These are phyloP conservation scores for Antitype chi DNA, from an alignment of 2,888 invertebrate genomes.

Conservation along the genomic window DNA sequence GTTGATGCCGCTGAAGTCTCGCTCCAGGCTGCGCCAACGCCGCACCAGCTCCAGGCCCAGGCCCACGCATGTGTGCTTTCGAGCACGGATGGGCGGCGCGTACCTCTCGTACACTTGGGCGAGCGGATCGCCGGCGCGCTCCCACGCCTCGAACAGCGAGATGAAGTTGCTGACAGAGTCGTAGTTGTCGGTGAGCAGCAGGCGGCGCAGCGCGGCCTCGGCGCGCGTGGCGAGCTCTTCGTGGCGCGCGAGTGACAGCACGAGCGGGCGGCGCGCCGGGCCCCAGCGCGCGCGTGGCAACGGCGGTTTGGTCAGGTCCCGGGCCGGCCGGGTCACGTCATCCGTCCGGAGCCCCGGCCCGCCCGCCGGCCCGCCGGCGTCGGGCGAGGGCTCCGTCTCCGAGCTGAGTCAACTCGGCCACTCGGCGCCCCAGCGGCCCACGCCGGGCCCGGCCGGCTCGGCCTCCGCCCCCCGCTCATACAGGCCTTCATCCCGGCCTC, in stretches of 20 bases:
- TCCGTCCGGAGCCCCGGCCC: conserved; percentile 78
- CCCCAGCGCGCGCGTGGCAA: conserved; percentile 92
- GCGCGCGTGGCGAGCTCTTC: conserved; percentile 95
- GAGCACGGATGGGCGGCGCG: conserved; percentile 94
- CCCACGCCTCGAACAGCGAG: conserved; percentile 92
- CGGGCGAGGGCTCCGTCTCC: conserved; percentile 77
- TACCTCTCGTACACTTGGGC: conserved; percentile 94
- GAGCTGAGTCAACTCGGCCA: conserved; percentile 99
- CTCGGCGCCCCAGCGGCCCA: conserved; percentile 97
- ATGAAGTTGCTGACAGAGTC: conserved; percentile 97
- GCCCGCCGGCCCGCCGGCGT: conserved; percentile 76
- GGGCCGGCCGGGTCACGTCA: conserved; percentile 78
- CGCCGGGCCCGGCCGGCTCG: conserved; percentile 92
- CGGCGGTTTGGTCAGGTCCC: conserved; percentile 92
- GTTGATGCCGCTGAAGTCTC: conserved; percentile 92
- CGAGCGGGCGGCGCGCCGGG: conserved; percentile 71
- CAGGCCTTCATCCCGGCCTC: conserved; percentile 77
- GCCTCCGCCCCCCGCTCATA: conserved; percentile 86
- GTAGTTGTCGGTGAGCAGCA: conserved; percentile 96
- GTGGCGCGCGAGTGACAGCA: conserved; percentile 90
- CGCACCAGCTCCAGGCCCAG: conserved; percentile 93
- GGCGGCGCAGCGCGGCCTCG: conserved; percentile 94
- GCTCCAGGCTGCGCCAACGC: conserved; percentile 91
- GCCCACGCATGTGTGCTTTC: conserved; percentile 97
- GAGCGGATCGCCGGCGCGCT: conserved; percentile 90